A percentile compares a stretch with the other conserved stretches of the same genome.
Conservation (phyloP, 2,797 vertebrate species). For the Pangasius larnaudii region DNA sequence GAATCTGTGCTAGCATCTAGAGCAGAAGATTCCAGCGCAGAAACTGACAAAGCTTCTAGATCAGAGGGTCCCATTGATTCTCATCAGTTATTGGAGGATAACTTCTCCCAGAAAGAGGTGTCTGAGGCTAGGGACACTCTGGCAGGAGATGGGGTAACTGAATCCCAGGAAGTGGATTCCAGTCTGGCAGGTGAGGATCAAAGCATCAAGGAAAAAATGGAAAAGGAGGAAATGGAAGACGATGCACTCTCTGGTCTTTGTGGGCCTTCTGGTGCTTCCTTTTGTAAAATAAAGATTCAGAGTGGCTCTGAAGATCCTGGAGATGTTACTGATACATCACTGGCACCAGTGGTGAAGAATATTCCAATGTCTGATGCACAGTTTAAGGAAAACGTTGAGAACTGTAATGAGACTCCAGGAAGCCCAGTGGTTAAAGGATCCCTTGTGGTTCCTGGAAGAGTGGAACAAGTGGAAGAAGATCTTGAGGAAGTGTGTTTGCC, state of each 20-base stretch:
- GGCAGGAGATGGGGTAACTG: not conserved
- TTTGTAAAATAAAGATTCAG: slow-evolving; percentile 63
- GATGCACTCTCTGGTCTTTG: slow-evolving; percentile 46
- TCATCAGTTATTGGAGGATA: not conserved
- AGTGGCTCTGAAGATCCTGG: slow-evolving; percentile 72
- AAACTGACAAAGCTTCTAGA: not conserved
- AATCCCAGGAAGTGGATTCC: not conserved
- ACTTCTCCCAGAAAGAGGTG: not conserved
- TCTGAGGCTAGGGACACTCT: slow-evolving; percentile 7
- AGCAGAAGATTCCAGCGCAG: not conserved
- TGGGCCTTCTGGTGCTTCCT: slow-evolving; percentile 58
- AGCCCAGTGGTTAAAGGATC: not conserved
- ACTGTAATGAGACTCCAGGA: not conserved
- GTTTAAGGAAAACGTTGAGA: slow-evolving; percentile 51
- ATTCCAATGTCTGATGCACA: slow-evolving; percentile 16
- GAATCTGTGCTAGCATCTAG: not conserved
- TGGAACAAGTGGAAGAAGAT: slow-evolving; percentile 53
- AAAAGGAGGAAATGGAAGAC: slow-evolving; percentile 42
- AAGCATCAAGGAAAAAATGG: slow-evolving; percentile 56
- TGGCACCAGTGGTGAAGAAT: not conserved
- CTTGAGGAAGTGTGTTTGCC: slow-evolving; percentile 60
- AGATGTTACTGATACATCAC: slow-evolving; percentile 51
- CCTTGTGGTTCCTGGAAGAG: not conserved
- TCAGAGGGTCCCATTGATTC: not conserved
- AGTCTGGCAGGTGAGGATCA: slow-evolving; percentile 47